Evolutionary conservation across 2,888 invertebrate species (phyloP).

Genomic region (Tryphoninae sp.): DNA sequence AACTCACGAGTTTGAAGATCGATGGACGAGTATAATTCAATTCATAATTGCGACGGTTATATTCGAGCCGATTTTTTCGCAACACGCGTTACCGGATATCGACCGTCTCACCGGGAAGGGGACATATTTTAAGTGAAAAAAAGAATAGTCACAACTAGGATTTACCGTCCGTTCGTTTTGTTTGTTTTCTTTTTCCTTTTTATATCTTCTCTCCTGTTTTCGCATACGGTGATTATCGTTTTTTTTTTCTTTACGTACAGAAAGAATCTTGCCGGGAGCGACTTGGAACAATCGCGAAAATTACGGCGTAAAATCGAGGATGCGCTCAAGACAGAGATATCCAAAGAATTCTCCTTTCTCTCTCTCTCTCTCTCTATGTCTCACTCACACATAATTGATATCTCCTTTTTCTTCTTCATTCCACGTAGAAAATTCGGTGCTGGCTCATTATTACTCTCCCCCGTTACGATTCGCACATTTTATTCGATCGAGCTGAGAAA

Average conservation of each 20-base stretch:
- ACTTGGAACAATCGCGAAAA: conserved; percentile 12
- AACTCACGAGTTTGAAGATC: conserved; percentile 73
- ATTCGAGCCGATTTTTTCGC: conserved; percentile 55
- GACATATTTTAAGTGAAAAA: conserved; percentile 22
- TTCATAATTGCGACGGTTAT: conserved; percentile 67
- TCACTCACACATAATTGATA: conserved; percentile 18
- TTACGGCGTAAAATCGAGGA: conserved; percentile 17
- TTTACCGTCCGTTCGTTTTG: conserved; percentile 18
- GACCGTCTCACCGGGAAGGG: conserved; percentile 50
- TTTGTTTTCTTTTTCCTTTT: conserved; percentile 42
- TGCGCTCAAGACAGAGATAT: conserved; percentile 10
- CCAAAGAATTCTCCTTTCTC: background rate
- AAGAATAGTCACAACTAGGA: conserved; percentile 31
- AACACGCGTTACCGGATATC: conserved; percentile 54
- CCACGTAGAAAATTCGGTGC: background rate
- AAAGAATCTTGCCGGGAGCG: conserved; percentile 14
- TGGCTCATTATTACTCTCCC: background rate
- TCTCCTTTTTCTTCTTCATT: background rate
- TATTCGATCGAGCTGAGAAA: background rate
- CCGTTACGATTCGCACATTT: background rate
- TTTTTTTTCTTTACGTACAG: conserved; percentile 50
- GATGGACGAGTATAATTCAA: conserved; percentile 72
- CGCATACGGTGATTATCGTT: conserved; percentile 51
- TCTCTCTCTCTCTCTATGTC: background rate
- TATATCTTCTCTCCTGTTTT: too few relatives aligned